Base-by-base conservation (phyloP, 2,113 vertebrate genomes). In the Kryptolebias marmoratus region DNA sequence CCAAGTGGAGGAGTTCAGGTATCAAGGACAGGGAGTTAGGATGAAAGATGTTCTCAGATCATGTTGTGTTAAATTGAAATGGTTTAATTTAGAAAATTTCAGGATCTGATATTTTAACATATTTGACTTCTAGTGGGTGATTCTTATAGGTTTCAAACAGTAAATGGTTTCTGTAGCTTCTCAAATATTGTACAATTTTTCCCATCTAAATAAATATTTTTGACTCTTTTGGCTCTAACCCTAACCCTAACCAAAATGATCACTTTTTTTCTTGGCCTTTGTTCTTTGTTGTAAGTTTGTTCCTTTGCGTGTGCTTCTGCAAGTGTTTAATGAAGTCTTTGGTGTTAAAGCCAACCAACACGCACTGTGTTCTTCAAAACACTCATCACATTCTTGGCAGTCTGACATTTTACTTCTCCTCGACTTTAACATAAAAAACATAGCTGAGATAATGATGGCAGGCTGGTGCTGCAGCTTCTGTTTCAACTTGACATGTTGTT, bases 301-400 rank as follows among this genome's bases (percentile, higher is more conserved):
- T 44, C 13, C 49, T 31, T 39, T 71, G 30, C 15, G 14, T 62
- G 39, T 64, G 31, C 39, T 55, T 70, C 31, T 66, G 4, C 44
- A 61, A 8, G 39, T 60, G 31, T 72, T 63, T 66, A 47, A 42
- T 65, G 2, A 2, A 52, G 28, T 68, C n/a, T n/a, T 45, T 83
- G 62, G 71, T 83, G 77, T 83, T 69, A 32, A 65, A 70, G 28
- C 52, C 30, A 61, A 9, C 15, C 30, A 12, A 54, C 68, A 73
- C 72, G 56, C 6, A 50, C n/a, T 50, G 49, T 18, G 9, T 42
- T 62, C 66, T 47, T 74, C 57, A 11, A 68, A 73, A 73, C 72
- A 48, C 56, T 59, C 28, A 10, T 44, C 65, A 28, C 68, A 55
- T 52, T 64, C 7, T 42, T 67, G 47, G 36, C 71, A 72, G 11